These are phyloP conservation scores for Ondatra zibethicus DNA, from an alignment of 2,113 vertebrate genomes.

Conservation along the genomic window DNA sequence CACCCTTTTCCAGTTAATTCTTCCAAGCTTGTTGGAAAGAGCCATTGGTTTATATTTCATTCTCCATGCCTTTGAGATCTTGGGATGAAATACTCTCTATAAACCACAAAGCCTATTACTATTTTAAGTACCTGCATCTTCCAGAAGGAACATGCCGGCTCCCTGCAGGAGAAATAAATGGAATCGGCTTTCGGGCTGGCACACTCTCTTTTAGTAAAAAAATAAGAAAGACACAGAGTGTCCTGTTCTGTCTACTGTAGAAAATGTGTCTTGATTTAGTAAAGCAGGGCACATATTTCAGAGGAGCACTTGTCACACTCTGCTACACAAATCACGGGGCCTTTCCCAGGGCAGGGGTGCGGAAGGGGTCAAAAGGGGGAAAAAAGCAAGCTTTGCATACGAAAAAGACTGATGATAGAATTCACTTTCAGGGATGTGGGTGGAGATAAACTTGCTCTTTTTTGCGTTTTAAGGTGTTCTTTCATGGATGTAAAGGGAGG, in stretches of 20 bases:
- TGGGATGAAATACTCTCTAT: constrained; percentile 65
- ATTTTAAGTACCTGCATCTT: constrained; percentile 74
- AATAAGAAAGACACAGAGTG: constrained; percentile 69
- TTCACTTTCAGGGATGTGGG: neutral
- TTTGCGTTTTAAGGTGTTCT: constrained; percentile 32
- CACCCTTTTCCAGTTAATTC: constrained; percentile 47
- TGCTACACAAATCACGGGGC: neutral
- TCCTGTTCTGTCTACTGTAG: constrained; percentile 61
- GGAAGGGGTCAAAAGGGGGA: neutral
- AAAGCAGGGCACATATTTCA: constrained; percentile 32
- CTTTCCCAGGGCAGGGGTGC: neutral
- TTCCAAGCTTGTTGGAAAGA: constrained; percentile 57
- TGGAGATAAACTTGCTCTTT: neutral
- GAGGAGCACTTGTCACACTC: neutral
- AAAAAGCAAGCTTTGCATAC: neutral
- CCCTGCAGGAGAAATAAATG: constrained; percentile 79
- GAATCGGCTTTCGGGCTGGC: constrained; percentile 68
- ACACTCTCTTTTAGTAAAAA: constrained; percentile 58
- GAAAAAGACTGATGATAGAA: neutral
- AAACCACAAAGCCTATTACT: constrained; percentile 74
- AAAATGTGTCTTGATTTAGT: constrained; percentile 58
- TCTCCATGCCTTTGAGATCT: constrained; percentile 66
- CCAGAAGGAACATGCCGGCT: constrained; percentile 46
- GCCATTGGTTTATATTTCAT: constrained; percentile 66
- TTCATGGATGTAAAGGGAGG: constrained; percentile 31